Base-by-base conservation (phyloP, 2,113 vertebrate genomes). In the Periophthalmus modestus region DNA sequence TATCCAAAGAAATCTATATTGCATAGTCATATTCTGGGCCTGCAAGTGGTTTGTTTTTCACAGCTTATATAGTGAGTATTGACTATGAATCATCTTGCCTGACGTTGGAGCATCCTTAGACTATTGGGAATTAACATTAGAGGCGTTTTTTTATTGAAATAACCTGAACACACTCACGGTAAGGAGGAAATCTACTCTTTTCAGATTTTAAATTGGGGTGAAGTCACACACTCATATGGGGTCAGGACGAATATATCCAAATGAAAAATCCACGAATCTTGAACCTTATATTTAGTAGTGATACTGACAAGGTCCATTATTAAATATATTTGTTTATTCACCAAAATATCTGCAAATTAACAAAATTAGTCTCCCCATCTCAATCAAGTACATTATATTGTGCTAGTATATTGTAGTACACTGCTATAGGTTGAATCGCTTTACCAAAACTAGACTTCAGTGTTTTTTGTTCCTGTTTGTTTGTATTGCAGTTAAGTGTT, bases 41-140 rank as follows among this genome's bases (percentile, higher is more conserved):
- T 65, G 6, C 19, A 69, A 80, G 72, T 79, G 52, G 68, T 71
- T 39, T 21, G 19, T 67, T 58, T 62, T 69, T 71, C 65, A 69
- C 58, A 61, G 66, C 52, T 77, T 54, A 19, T 74, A 54, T 57
- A 71, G 70, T 57, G 70, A 43, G 75, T 71, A 47, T 69, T 52
- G 61, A 28, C 66, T 4, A 59, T 81, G 66, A 72, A 76, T 73
- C 54, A 33, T 63, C 34, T 59, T 19, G 34, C 47, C 54, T 57
- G 76, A 48, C 63, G 63, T 59, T 24, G 66, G 21, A 69, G 71
- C 21, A 36, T 80, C 77, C 36, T 34, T 52, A 66, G 16, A 70
- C n/a, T 69, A 15, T 55, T 75, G 57, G 18, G 57, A 77, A 36
- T 65, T 58, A 48, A 50, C 50, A 72, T 58, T 67, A 19, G 50